These are phyloP conservation scores for Drosophila parvula DNA, from an alignment of 1,140 invertebrate genomes.

Conservation along the genomic window DNA sequence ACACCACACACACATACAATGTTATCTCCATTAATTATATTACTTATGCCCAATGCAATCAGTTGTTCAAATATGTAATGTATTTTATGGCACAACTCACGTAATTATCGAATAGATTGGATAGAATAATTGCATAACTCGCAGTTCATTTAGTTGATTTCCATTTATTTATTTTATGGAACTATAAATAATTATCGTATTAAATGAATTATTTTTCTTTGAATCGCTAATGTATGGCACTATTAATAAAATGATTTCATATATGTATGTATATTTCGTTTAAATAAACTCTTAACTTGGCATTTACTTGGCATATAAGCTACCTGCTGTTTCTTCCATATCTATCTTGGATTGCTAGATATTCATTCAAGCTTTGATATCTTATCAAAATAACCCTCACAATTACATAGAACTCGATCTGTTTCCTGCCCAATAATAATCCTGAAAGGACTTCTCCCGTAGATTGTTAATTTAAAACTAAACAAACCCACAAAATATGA, in stretches of 20 bases:
- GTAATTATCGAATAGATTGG: constrained; percentile 14
- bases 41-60: constrained; percentile 23
- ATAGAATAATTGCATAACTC: constrained; percentile 10
- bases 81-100: constrained; percentile 17
- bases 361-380: neutral
- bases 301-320: no score
- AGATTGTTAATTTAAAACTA: neutral
- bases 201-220: neutral
- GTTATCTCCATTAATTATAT: constrained; percentile 39
- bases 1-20: neutral
- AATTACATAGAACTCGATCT: neutral
- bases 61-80: constrained; percentile 29
- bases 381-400: neutral
- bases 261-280: no score
- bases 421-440: neutral
- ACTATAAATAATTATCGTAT: neutral
- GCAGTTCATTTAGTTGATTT: neutral
- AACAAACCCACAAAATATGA: neutral
- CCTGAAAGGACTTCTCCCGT: no score
- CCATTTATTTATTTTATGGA: neutral
- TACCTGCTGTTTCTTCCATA: neutral
- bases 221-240: neutral
- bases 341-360: neutral
- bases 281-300: no score
- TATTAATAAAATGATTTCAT: neutral